A percentile compares a stretch with the other conserved stretches of the same genome.
Evolutionary conservation across 1,140 invertebrate genomes (phyloP).

Genomic region (Ostrea denselamellosa): DNA sequence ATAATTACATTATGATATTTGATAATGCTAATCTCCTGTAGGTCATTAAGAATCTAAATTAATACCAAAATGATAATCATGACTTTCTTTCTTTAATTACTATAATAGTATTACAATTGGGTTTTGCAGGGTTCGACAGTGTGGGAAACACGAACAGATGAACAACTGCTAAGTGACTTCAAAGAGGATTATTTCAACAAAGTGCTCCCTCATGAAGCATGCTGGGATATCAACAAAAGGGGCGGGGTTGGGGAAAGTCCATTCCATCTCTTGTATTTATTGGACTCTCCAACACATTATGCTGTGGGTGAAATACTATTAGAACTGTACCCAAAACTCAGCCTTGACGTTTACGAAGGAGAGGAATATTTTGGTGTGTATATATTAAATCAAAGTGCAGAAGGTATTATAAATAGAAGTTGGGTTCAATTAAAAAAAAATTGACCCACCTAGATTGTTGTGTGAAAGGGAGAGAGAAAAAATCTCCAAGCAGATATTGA

Average conservation of each 20-base stretch:
- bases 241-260: constrained; percentile 96
- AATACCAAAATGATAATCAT: too few relatives aligned
- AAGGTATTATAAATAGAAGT: not conserved
- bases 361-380: constrained; percentile 94
- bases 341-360: constrained; percentile 96
- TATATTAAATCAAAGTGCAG: too few relatives aligned
- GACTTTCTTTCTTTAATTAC: too few relatives aligned
- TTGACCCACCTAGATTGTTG: not conserved
- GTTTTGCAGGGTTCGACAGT: constrained; percentile 57
- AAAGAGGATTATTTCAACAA: constrained; percentile 72
- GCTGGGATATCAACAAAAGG: constrained; percentile 98
- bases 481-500: not conserved
- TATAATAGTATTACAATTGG: not conserved
- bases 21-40: too few relatives aligned
- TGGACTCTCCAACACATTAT: constrained; percentile 92
- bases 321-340: constrained; percentile 93
- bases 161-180: constrained; percentile 66
- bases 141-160: constrained; percentile 64
- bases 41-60: too few relatives aligned
- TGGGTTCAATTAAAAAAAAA: not conserved
- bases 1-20: too few relatives aligned
- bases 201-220: constrained; percentile 78
- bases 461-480: not conserved
- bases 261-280: constrained; percentile 96
- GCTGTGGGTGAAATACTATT: constrained; percentile 91